A percentile compares a stretch with the other conserved stretches of the same genome.
phyloP scores from a whole-genome alignment of 2,797 vertebrate species.

The Channallabes apus region DNA sequence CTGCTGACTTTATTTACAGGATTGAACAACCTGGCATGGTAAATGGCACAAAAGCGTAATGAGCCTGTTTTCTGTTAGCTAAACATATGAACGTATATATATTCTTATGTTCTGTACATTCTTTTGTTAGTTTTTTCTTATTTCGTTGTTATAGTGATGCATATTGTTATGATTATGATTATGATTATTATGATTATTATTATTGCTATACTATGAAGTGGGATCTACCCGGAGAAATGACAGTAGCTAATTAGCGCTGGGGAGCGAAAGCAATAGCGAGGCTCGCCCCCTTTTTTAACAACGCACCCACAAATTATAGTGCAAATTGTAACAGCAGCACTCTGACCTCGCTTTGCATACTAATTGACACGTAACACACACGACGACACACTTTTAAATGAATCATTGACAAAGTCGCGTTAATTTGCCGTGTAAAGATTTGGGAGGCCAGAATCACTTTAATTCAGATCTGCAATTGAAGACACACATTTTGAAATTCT shows the following conservation, averaged over 20 bases:
- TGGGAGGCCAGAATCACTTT: conserved; percentile 49
- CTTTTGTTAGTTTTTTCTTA: conserved; percentile 44
- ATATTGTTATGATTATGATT: conserved; percentile 64
- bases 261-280: conserved; percentile 38
- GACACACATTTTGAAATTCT: neutral
- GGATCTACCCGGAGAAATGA: conserved; percentile 91
- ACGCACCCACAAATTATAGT: conserved; percentile 44
- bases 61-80: conserved; percentile 45
- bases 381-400: conserved; percentile 47
- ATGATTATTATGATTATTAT: conserved; percentile 63
- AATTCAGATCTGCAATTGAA: conserved; percentile 39
- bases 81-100: conserved; percentile 11
- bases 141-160: conserved; percentile 56
- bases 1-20: conserved; percentile 63
- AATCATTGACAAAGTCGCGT: conserved; percentile 61
- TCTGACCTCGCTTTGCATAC: conserved; percentile 56
- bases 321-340: conserved; percentile 51
- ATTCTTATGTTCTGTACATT: conserved; percentile 44
- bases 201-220: conserved; percentile 73
- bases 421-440: conserved; percentile 57
- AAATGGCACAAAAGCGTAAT: conserved; percentile 36
- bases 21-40: conserved; percentile 63
- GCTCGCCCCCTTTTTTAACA: conserved; percentile 42
- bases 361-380: conserved; percentile 59
- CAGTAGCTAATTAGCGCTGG: conserved; percentile 61